These are phyloP conservation scores for Lycia hirtaria DNA, from an alignment of 2,888 invertebrate species.

Conservation along the genomic window DNA sequence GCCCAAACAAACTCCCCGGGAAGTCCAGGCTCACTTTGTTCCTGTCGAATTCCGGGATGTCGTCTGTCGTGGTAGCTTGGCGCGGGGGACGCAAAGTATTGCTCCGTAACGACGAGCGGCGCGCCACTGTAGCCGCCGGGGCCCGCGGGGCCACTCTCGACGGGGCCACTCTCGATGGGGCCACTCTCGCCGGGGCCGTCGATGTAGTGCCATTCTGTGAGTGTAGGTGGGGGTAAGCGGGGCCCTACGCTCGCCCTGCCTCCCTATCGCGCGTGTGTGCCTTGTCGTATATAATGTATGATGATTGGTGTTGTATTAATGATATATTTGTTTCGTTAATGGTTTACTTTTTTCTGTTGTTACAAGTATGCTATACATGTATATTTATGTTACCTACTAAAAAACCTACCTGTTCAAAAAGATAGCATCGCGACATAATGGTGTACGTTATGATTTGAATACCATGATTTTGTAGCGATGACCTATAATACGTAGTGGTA, in stretches of 20 bases:
- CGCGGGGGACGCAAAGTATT: conserved; percentile 30
- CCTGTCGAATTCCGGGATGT: conserved; percentile 86
- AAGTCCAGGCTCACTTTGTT: conserved; percentile 88
- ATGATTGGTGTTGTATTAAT: too few species aligned
- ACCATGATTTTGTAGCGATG: too few species aligned
- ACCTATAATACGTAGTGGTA: too few species aligned
- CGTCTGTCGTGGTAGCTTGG: conserved; percentile 61
- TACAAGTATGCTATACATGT: too few species aligned
- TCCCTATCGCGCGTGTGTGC: conserved; percentile 4
- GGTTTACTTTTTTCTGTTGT: too few species aligned
- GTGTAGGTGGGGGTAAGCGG: conserved; percentile 7
- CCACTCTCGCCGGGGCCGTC: conserved; percentile 52
- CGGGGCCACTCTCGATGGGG: neutral
- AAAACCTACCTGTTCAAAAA: too few species aligned
- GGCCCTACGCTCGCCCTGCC: conserved; percentile 5
- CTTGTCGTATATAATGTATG: conserved; percentile 1
- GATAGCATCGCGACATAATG: too few species aligned
- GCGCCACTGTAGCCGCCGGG: conserved; percentile 33
- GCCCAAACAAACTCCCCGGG: conserved; percentile 87
- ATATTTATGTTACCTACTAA: too few species aligned
- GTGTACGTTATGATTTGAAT: too few species aligned
- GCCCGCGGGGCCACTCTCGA: conserved; percentile 35
- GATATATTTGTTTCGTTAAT: too few species aligned
- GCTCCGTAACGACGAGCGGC: conserved; percentile 40
- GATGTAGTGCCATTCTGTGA: conserved; percentile 70